phyloP scores from a whole-genome alignment of 2,113 vertebrate species.

The Trematomus loennbergii region DNA sequence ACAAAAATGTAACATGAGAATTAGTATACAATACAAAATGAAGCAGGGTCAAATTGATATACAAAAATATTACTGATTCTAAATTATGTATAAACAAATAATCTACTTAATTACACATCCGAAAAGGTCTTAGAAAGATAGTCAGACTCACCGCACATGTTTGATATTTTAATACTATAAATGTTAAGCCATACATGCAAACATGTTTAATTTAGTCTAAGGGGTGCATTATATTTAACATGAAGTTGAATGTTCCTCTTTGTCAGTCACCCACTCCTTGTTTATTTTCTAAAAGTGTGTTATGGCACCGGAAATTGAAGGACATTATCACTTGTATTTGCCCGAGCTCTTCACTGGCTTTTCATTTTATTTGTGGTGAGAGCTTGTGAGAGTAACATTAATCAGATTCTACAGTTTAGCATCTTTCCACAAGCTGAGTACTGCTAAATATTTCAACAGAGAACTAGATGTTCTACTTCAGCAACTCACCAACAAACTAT shows the following conservation, averaged over 20 bases:
- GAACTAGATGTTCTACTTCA: slow-evolving; percentile 61
- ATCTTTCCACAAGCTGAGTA: slow-evolving; percentile 32
- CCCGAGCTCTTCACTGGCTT: background rate
- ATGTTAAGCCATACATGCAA: background rate
- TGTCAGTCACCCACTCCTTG: background rate
- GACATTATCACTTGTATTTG: slow-evolving; percentile 1
- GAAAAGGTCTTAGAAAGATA: slow-evolving; percentile 1
- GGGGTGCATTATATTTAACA: background rate
- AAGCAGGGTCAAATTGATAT: too few species aligned
- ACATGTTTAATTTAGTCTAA: background rate
- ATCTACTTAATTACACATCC: too few species aligned
- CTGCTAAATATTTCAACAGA: slow-evolving; percentile 72
- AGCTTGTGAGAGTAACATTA: slow-evolving; percentile 44
- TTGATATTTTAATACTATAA: slow-evolving; percentile 13
- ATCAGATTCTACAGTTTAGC: slow-evolving; percentile 16
- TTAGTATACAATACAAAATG: too few species aligned
- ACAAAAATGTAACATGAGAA: too few species aligned
- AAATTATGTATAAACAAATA: too few species aligned
- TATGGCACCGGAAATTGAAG: background rate
- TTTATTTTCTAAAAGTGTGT: background rate
- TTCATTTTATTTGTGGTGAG: background rate
- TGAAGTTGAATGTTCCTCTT: background rate
- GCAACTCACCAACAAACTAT: slow-evolving; percentile 56
- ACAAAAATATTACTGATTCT: too few species aligned
- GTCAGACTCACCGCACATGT: background rate